Base-by-base conservation (phyloP, 2,888 invertebrate species). In the Hemicrepidius hirtus region DNA sequence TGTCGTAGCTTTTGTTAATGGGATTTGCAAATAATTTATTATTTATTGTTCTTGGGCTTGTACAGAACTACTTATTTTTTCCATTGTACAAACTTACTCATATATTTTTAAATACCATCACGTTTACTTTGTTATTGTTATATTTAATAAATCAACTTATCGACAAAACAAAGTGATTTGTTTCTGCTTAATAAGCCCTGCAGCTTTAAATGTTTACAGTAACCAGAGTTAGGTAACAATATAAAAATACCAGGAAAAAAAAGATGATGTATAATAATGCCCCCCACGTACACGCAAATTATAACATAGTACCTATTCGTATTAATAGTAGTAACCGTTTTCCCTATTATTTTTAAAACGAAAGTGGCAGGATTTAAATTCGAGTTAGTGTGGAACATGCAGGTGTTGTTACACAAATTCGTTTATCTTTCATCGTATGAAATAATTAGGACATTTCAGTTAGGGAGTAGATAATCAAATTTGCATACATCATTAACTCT, bases 401-500 rank as follows among this genome's bases (percentile, higher is more conserved):
- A 55, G 32, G 16, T 55, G 55, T 16, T 16, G 13, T 37, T 57
- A 21, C 21, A 40, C 37, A 57, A 35, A 57, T 37, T 37, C 57
- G 37, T 20, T 53, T 37, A 57, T 37, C 57, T 37, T 28, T 20
- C 32, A 55, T 55, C 57, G 10, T 37, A 46, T 46, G 16, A 57
- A 57, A 57, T 57, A 57, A 57, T 57, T 57, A 57, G 32, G 20
- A 5, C 57, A 18, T 57, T 57, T 37, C 57, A 57, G 7, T 37
- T 10, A 57, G 57, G 12, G 37, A 13, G 55, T 50, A 50, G 13
- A 55, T 53, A 53, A 55, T 55, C 20, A 57, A 57, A 57, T 57
- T 57, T 57, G 37, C 57, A 44, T 59, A 49, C 49, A 60, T 68
- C 68, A 60, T 68, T 68, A 68, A 49, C 68, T 12, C 32, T n/a